Base-by-base conservation (phyloP, 1,140 invertebrate species). In the Neodiprion pinetum region DNA sequence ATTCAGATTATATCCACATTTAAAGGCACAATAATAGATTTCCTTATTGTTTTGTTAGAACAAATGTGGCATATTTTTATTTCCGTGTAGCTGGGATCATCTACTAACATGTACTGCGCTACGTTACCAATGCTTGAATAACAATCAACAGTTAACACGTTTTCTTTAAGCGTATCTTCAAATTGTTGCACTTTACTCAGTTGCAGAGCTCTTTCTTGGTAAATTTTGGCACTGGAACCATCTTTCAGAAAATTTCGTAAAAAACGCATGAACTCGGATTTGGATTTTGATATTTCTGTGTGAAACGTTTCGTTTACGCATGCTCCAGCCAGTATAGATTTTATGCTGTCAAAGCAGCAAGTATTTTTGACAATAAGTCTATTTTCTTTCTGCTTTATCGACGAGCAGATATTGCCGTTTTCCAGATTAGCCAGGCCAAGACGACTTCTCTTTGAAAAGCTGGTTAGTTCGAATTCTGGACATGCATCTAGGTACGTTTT, bases 311-410 rank as follows among this genome's bases (percentile, higher is more conserved):
- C 2, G 9, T 70, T 14, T n/a, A 4, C 23, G 28, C 68, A 70
- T 70, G 68, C 68, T 5, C 14, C 2, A 14, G 23, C n/a, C 23
- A 70, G 5, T 21, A 70, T n/a, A 12, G 14, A 28, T 14, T 3
- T 14, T 12, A 70, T 70, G 28, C 68, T 70, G 28, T 70, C 68
- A 28, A 9, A 9, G 12, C 68, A 3, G 23, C 68, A 70, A 2
- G 68, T 70, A 8, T 70, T 70, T 28, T n/a, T 70, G 4, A 70
- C 68, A 28, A 70, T 9, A 70, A 70, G 1, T 9, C 28, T 70
- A 17, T 40, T 17, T 28, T 28, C 2, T 70, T 40, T 1, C 1
- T 40, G 11, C n/a, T 4, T 40, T 12, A 70, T 12, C 5, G n/a
- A 70, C 14, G 68, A 9, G 12, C n/a, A 70, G 2, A 70, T 12